Evolutionary conservation across 1,140 invertebrate genomes (phyloP), one percentile per base, ranked within the genome.

Genomic region (Maniola jurtina): DNA sequence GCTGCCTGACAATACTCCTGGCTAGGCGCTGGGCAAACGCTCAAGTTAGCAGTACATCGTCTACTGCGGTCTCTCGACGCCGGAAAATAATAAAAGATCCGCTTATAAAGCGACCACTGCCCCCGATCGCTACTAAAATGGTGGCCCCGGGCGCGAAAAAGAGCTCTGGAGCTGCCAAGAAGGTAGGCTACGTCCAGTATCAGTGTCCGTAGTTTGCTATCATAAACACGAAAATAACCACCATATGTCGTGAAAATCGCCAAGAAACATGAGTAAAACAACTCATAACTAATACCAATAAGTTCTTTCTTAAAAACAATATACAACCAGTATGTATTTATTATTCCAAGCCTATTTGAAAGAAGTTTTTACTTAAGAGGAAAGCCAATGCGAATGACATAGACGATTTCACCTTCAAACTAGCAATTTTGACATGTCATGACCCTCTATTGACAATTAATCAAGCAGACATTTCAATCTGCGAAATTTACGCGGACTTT

Each of bases 71-170:
- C 70, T 91, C 90, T 36, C 80, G 90, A 64, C 82, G 90, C 73
- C 86, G 90, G 56, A 88, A 90, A 68, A 90, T 91, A 67, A 88
- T 89, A 47, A 91, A 91, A 80, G 90, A 91, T 68, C 89, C 90
- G 66, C 80, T 85, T 63, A 75, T 84, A 40, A 91, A 90, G 75
- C 83, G 90, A 71, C 80, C 84, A 66, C 68, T 88, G 68, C 86
- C 84, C 7, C 79, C 77, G 11, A 79, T 86, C 58, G 74, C 84
- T 25, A 80, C 77, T 71, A 90, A 89, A 83, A 89, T 90, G 84
- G 80, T 89, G 54, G 78, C 81, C 16, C 79, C 83, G 7, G 77
- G 79, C 10, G 72, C 81, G 54, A 86, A 87, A 52, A 90, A 90
- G 59, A 60, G 76, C 42, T 60, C 77, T 50, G 81, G 77, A 11